These are phyloP conservation scores for Apomyelois bistriatella DNA, from an alignment of 2,888 invertebrate species.

Conservation along the genomic window DNA sequence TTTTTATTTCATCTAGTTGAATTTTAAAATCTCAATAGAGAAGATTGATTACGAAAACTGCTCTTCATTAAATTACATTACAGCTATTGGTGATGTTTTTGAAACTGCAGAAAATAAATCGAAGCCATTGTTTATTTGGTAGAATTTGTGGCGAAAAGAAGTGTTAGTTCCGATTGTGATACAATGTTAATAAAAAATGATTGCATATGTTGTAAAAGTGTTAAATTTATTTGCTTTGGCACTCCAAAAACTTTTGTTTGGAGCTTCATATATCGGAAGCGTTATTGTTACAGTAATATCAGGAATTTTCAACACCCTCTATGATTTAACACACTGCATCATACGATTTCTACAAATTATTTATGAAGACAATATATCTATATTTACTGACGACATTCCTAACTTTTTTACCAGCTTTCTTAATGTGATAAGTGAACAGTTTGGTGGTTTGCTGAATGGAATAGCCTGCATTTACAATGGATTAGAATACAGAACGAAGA, in stretches of 20 bases:
- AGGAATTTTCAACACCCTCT: slow-evolving; percentile 36
- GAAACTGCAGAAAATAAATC: no score
- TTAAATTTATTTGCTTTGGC: slow-evolving; percentile 49
- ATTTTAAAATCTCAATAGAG: no score
- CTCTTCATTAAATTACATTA: no score
- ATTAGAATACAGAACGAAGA: slow-evolving; percentile 32
- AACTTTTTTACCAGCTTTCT: slow-evolving; percentile 35
- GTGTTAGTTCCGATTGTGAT: not conserved
- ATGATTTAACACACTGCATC: slow-evolving; percentile 35
- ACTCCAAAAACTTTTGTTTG: slow-evolving; percentile 45
- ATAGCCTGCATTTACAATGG: slow-evolving; percentile 31
- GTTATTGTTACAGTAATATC: slow-evolving; percentile 50
- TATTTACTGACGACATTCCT: slow-evolving; percentile 65
- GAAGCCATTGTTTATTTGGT: not conserved
- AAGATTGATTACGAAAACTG: no score
- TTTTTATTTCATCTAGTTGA: no score
- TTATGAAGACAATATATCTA: slow-evolving; percentile 63
- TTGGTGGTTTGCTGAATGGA: slow-evolving; percentile 33
- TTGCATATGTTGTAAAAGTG: slow-evolving; percentile 55
- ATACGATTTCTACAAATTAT: slow-evolving; percentile 59
- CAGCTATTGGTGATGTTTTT: no score
- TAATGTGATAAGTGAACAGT: slow-evolving; percentile 29
- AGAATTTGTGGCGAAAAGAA: not conserved
- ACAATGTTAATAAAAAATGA: slow-evolving; percentile 48
- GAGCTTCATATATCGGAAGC: slow-evolving; percentile 58